phyloP scores from a whole-genome alignment of 2,113 vertebrate species.

The Paedocypris sp. region DNA sequence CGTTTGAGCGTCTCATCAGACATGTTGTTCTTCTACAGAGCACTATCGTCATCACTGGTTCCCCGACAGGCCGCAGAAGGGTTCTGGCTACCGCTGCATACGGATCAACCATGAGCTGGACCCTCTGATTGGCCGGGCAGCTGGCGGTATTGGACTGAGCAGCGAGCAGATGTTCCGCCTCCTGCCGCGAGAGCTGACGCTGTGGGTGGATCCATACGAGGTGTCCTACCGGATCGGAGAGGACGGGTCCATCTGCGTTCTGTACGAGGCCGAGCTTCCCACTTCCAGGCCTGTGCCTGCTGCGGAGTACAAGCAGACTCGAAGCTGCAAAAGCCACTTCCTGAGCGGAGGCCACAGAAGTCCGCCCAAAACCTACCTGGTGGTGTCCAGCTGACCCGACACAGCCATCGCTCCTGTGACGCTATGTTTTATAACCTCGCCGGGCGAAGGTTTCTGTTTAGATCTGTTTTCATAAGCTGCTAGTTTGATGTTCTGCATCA shows the following conservation, averaged over 20 bases:
- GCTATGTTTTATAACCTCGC: too few relatives aligned
- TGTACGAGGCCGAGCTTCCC: constrained; percentile 57
- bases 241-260: constrained; percentile 76
- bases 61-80: constrained; percentile 70
- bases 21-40: constrained; percentile 48
- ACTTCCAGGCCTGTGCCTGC: not conserved
- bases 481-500: too few relatives aligned
- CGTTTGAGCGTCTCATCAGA: too few relatives aligned
- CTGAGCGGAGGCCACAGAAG: constrained; percentile 57
- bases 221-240: constrained; percentile 80
- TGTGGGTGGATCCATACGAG: constrained; percentile 80
- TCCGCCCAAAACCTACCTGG: constrained; percentile 71
- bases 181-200: constrained; percentile 72
- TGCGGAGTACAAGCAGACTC: constrained; percentile 34
- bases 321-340: constrained; percentile 70
- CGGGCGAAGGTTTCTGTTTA: too few relatives aligned
- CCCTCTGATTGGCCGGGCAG: constrained; percentile 69
- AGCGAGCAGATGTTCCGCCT: constrained; percentile 59
- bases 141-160: constrained; percentile 62
- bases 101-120: constrained; percentile 80
- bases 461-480: too few relatives aligned
- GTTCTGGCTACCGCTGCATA: constrained; percentile 79
- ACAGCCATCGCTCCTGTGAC: too few relatives aligned
- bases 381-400: constrained; percentile 69
- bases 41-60: constrained; percentile 80